Percentiles rank a stretch among this genome's conserved stretches.
These are phyloP conservation scores for Blastobasis lacticolella DNA, from an alignment of 2,888 invertebrate species.

Conservation along the genomic window DNA sequence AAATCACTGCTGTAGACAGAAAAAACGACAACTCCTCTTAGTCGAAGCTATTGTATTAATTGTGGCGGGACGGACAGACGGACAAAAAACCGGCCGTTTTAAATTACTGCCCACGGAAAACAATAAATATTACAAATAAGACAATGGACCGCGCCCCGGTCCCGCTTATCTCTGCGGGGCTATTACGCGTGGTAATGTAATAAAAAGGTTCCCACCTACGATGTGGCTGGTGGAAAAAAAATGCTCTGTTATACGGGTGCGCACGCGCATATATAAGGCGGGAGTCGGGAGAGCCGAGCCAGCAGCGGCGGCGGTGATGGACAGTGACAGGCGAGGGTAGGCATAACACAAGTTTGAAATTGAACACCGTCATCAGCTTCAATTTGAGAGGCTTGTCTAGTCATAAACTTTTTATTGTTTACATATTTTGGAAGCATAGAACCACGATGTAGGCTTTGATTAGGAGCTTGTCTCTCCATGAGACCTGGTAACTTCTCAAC, in stretches of 20 bases:
- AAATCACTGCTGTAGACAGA: constrained; percentile 20
- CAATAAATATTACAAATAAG: constrained; percentile 34
- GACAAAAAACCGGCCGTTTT: constrained; percentile 40
- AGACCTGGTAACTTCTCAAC: too few species aligned
- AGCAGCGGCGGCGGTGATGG: not conserved
- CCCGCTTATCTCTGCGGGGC: constrained; percentile 31
- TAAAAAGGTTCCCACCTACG: constrained; percentile 51
- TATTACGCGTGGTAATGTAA: constrained; percentile 45
- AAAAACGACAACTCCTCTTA: constrained; percentile 19
- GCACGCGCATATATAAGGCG: constrained; percentile 26
- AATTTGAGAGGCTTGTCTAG: too few species aligned
- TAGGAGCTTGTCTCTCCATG: too few species aligned
- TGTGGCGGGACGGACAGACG: constrained; percentile 34
- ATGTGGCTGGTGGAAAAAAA: constrained; percentile 25
- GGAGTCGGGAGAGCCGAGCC: constrained; percentile 12
- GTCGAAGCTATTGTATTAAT: constrained; percentile 41
- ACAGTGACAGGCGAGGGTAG: too few species aligned
- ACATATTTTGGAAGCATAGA: too few species aligned
- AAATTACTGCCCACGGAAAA: constrained; percentile 45
- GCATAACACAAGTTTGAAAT: too few species aligned
- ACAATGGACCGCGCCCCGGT: constrained; percentile 26
- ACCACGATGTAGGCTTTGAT: too few species aligned
- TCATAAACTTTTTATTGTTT: too few species aligned
- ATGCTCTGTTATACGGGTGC: constrained; percentile 27
- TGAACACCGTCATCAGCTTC: too few species aligned